Evolutionary conservation across 2,113 vertebrate genomes (phyloP), one percentile per base, ranked within the genome.

Genomic region (Diphyllodes magnificus): DNA sequence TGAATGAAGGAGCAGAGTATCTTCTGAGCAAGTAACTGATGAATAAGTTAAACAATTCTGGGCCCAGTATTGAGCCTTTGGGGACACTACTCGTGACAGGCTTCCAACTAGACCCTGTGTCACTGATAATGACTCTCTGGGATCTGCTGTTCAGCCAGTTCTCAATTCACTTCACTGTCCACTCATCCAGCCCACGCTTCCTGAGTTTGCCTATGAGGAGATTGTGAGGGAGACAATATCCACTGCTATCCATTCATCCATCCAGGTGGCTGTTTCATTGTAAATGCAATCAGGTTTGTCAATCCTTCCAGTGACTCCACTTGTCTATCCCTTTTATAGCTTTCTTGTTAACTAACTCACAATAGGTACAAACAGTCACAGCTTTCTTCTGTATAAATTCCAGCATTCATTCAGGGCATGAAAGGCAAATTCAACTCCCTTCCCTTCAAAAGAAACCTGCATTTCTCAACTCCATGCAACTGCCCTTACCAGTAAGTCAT

Each of bases 241-340:
- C 64, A 16, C 47, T 45, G 33, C 64, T 33, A 39, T 61, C 39
- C 33, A 28, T n/a, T 45, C 47, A 45, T 9, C 39, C 12, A 4
- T 45, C 28, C n/a, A 45, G 19, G 39, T 4, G 53, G 39, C 4
- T 68, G 11, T 47, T 68, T 54, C 54, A 31, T 27, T 0, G 0
- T 23, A 54, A 25, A 68, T 10, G 11, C 16, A 45, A 30, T 21
- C n/a, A 31, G 24, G 20, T 35, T 68, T 24, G 45, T 27, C 53
- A 75, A 37, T 37, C 21, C 44, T 75, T 66, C 30, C 66, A 39
- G 19, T 9, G 13, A 35, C 15, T 54, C 28, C 16, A 25, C n/a
- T 44, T 70, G 9, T 6, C 60, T 47, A 16, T 24, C 21, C 22
- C 15, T 40, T 22, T 12, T 17, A n/a, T 1, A 76, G 25, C 3